Conservation (phyloP, 2,888 invertebrate genomes). For the Drosophila demipolita region DNA sequence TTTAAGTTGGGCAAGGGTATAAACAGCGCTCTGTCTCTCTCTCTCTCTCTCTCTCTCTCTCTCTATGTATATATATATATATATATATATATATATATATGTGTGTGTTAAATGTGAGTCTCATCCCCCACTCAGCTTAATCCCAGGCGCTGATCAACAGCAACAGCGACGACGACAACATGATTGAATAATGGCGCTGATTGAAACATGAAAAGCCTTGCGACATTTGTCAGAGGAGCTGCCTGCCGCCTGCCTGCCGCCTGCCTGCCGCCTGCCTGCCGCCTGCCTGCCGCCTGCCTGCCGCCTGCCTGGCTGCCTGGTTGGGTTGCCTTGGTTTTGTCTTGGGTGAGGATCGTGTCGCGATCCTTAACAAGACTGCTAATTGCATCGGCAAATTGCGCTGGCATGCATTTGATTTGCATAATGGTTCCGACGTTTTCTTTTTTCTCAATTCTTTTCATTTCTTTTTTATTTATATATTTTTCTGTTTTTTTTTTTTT, state of each 20-base stretch:
- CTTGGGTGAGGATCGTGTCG: constrained; percentile 21
- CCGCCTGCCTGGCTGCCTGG: background rate
- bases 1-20: background rate
- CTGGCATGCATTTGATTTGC: constrained; percentile 72
- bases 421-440: constrained; percentile 40
- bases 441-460: background rate
- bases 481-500: background rate
- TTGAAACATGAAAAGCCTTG: constrained; percentile 68
- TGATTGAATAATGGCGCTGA: constrained; percentile 77
- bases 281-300: too few relatives aligned
- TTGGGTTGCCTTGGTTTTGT: too few relatives aligned
- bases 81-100: background rate
- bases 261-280: background rate
- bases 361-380: constrained; percentile 73
- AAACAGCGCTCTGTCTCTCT: background rate
- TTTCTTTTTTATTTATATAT: background rate
- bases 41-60: background rate
- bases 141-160: constrained; percentile 42
- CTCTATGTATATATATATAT: background rate
- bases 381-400: constrained; percentile 75
- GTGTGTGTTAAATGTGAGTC: background rate
- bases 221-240: constrained; percentile 45
- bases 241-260: too few relatives aligned
- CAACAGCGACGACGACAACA: constrained; percentile 42
- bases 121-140: constrained; percentile 17